A percentile compares a stretch with the other conserved stretches of the same genome.
phyloP scores from a whole-genome alignment of 2,113 vertebrate genomes.

The Ia io region DNA sequence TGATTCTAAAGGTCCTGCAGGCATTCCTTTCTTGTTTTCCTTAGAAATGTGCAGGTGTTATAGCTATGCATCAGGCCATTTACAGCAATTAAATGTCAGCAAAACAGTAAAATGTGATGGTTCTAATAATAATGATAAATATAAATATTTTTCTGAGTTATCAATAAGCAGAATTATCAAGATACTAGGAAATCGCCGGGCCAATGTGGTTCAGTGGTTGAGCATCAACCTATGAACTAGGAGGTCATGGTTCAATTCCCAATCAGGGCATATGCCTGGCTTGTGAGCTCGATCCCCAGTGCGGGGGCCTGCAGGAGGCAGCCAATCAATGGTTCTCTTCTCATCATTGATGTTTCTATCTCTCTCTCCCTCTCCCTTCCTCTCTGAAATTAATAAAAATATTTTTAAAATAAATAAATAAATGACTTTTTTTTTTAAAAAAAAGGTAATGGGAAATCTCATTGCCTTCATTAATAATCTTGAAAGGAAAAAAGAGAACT shows the following conservation, averaged over 20 bases:
- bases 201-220: too few species aligned
- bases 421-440: too few species aligned
- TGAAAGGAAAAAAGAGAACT: neutral
- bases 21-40: neutral
- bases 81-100: constrained; percentile 28
- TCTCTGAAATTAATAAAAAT: too few species aligned
- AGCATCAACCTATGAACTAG: too few species aligned
- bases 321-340: too few species aligned
- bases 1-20: neutral
- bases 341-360: too few species aligned
- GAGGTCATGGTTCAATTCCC: too few species aligned
- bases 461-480: neutral
- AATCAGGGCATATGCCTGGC: too few species aligned
- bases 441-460: neutral
- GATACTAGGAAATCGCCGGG: neutral
- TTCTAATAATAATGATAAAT: neutral
- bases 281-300: too few species aligned
- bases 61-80: neutral
- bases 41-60: neutral
- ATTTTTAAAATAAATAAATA: too few species aligned
- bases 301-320: too few species aligned
- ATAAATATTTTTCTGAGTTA: neutral
- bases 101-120: constrained; percentile 22
- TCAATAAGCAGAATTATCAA: constrained; percentile 26
- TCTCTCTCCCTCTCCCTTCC: too few species aligned